Percentiles rank a stretch among this genome's conserved stretches.
Evolutionary conservation across 1,140 invertebrate genomes (phyloP).

Genomic region (Matsumurasca onukii): DNA sequence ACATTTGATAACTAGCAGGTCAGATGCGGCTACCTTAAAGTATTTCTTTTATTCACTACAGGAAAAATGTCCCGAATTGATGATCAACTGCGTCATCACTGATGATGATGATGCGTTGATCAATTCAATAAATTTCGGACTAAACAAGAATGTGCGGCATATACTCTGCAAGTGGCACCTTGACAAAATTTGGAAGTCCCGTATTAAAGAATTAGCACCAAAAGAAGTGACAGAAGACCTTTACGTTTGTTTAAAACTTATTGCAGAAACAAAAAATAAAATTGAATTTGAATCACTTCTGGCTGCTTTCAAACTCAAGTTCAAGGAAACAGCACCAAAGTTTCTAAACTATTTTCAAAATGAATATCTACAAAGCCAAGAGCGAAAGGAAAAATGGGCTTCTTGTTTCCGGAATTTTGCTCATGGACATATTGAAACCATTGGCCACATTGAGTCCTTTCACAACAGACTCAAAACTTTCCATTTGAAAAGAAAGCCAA

Average conservation of each 20-base stretch:
- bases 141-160: no score
- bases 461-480: background rate
- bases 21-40: background rate
- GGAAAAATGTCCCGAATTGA: background rate
- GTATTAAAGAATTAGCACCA: background rate
- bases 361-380: background rate
- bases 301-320: background rate
- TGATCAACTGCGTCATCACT: background rate
- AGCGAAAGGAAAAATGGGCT: background rate
- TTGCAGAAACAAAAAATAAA: background rate
- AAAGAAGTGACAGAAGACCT: background rate
- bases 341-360: background rate
- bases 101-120: background rate
- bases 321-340: background rate
- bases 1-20: background rate
- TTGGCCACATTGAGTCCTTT: background rate
- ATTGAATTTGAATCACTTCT: background rate
- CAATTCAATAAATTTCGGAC: no score
- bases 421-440: background rate
- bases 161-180: no score
- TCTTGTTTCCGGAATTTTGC: background rate
- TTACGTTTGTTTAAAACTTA: no score
- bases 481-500: background rate
- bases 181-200: background rate
- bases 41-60: background rate